phyloP scores from a whole-genome alignment of 2,888 invertebrate species.

The Eupelmus urozonus region DNA sequence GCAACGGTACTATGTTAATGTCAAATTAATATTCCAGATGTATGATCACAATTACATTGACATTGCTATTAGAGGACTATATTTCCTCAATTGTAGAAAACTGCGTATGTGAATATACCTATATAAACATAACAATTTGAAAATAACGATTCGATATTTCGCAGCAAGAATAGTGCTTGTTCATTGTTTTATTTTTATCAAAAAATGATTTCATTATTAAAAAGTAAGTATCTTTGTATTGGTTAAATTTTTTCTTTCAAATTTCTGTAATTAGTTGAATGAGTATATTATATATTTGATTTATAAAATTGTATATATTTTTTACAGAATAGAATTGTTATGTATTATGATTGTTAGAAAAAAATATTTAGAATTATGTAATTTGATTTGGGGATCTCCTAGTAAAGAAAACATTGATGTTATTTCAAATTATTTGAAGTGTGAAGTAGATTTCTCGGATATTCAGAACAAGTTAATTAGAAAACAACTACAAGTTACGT shows the following conservation, averaged over 20 bases:
- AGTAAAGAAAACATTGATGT: constrained; percentile 29
- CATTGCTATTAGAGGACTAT: neutral
- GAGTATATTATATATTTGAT: neutral
- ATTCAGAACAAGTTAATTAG: constrained; percentile 1
- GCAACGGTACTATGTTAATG: no score
- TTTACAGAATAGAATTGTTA: neutral
- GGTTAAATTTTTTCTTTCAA: constrained; percentile 13
- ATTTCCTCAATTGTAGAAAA: constrained; percentile 1
- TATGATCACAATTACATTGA: no score
- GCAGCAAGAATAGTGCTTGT: constrained; percentile 8
- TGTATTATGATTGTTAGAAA: constrained; percentile 2
- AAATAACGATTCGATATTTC: constrained; percentile 8
- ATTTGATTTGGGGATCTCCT: constrained; percentile 34
- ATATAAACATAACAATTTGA: neutral
- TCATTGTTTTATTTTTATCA: constrained; percentile 12
- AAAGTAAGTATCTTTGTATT: constrained; percentile 13
- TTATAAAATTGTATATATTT: neutral
- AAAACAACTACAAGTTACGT: constrained; percentile 23
- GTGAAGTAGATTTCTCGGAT: constrained; percentile 24
- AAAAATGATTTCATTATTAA: neutral
- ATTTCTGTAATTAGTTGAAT: neutral
- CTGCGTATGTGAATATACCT: constrained; percentile 9
- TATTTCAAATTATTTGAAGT: constrained; percentile 22
- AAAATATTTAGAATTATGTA: constrained; percentile 30
- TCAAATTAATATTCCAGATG: no score